Evolutionary conservation across 1,140 invertebrate genomes (phyloP).

Genomic region (Cyrtorhinus lividipennis): DNA sequence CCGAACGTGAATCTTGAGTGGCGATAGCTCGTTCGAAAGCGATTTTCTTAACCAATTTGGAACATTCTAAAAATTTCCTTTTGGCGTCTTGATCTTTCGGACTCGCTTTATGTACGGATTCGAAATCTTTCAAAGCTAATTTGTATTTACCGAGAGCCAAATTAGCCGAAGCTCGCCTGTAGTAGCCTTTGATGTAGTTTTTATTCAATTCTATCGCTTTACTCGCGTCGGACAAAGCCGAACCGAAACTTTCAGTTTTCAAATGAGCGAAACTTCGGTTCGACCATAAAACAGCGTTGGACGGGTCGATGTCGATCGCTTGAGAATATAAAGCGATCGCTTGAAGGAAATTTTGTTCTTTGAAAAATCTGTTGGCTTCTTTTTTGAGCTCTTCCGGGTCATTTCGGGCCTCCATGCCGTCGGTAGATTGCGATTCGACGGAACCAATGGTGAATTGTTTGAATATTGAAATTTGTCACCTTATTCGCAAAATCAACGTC

Average conservation of each 20-base stretch:
- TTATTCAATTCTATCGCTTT: conserved; percentile 81
- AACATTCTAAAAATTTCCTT: conserved; percentile 86
- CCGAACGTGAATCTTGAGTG: conserved; percentile 72
- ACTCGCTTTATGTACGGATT: conserved; percentile 77
- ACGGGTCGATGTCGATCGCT: conserved; percentile 78
- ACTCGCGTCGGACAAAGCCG: conserved; percentile 79
- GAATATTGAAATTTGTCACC: no score
- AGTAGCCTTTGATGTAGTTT: conserved; percentile 85
- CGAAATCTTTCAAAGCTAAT: conserved; percentile 88
- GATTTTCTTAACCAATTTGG: conserved; percentile 86
- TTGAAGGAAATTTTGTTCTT: conserved; percentile 77
- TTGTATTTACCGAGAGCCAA: conserved; percentile 98
- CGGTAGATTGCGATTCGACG: not conserved
- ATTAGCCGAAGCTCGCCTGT: conserved; percentile 85
- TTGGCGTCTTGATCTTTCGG: conserved; percentile 92
- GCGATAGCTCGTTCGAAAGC: conserved; percentile 97
- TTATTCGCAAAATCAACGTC: no score
- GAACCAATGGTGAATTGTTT: not conserved
- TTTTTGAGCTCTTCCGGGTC: conserved; percentile 54
- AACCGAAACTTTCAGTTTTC: conserved; percentile 83
- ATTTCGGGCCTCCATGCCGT: not conserved
- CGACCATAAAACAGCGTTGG: conserved; percentile 73
- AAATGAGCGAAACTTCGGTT: conserved; percentile 93
- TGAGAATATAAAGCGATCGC: conserved; percentile 82
- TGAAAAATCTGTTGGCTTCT: conserved; percentile 58